A percentile compares a stretch with the other conserved stretches of the same genome.
phyloP scores from a whole-genome alignment of 1,140 invertebrate species.

The Zaprionus kolodkinae region DNA sequence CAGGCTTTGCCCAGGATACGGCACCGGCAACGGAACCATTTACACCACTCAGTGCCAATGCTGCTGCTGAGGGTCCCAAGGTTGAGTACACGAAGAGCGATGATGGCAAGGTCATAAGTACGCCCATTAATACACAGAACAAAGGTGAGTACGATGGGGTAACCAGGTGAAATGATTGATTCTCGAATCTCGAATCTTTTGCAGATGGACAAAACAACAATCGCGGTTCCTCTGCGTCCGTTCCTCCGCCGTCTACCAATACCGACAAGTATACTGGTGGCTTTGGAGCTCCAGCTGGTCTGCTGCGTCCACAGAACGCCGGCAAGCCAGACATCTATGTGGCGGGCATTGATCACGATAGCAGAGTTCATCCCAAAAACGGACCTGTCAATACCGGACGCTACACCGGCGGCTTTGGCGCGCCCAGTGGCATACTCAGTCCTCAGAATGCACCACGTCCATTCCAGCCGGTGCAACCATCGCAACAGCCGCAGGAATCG shows the following conservation, averaged over 20 bases:
- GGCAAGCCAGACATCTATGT: constrained; percentile 61
- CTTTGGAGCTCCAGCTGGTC: constrained; percentile 74
- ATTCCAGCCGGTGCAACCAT: constrained; percentile 48
- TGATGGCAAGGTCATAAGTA: constrained; percentile 81
- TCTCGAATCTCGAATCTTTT: neutral
- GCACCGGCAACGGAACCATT: neutral
- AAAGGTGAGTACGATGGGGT: constrained; percentile 47
- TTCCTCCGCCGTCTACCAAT: constrained; percentile 25
- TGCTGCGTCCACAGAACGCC: constrained; percentile 49
- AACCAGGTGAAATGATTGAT: neutral
- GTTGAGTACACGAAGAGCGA: constrained; percentile 78
- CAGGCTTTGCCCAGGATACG: neutral
- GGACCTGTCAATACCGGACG: constrained; percentile 51
- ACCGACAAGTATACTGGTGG: constrained; percentile 68
- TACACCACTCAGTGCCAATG: constrained; percentile 35
- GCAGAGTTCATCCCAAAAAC: constrained; percentile 33
- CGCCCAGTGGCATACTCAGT: constrained; percentile 57
- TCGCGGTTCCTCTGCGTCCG: neutral
- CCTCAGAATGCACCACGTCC: constrained; percentile 58
- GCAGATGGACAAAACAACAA: constrained; percentile 13
- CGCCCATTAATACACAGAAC: constrained; percentile 52
- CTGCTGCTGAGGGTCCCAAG: constrained; percentile 24
- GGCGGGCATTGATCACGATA: constrained; percentile 59
- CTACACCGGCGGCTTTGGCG: constrained; percentile 66
- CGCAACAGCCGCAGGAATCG: constrained; percentile 21